Evolutionary conservation across 2,888 invertebrate species (phyloP).

Genomic region (Drosophila setosimentum): DNA sequence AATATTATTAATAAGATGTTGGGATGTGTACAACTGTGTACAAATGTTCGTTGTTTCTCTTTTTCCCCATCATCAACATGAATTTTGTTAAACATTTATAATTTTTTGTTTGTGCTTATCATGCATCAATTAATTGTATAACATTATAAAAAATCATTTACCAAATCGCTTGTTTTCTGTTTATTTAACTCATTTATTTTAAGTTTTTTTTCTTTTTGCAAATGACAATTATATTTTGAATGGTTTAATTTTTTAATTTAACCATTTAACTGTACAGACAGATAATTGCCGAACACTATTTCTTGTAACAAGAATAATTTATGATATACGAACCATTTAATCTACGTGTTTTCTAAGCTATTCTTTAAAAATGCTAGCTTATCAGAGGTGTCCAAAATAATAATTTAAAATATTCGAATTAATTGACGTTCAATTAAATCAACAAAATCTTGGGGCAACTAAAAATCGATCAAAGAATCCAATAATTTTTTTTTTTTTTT

Average conservation of each 20-base stretch:
- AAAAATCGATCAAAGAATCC: neutral
- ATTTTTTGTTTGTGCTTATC: constrained; percentile 18
- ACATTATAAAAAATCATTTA: neutral
- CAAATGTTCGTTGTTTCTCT: neutral
- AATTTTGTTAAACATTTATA: constrained; percentile 27
- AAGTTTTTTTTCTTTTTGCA: neutral
- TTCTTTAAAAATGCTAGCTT: neutral
- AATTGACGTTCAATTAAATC: neutral
- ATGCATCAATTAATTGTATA: constrained; percentile 6
- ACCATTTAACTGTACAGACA: neutral
- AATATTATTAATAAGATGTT: constrained; percentile 6
- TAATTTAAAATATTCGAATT: neutral
- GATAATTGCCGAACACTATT: neutral
- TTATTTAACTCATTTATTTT: constrained; percentile 1
- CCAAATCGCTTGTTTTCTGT: neutral
- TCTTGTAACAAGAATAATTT: constrained; percentile 3
- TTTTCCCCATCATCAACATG: constrained; percentile 19
- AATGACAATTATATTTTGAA: neutral
- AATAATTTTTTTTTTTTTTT: neutral
- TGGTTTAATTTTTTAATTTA: neutral
- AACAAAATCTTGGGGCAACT: neutral
- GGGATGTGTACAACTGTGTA: neutral
- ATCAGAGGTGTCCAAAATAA: neutral
- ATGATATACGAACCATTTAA: neutral
- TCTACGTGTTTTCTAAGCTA: neutral